Conservation (phyloP, 2,113 vertebrate genomes). For the Pelecanoides urinatrix region DNA sequence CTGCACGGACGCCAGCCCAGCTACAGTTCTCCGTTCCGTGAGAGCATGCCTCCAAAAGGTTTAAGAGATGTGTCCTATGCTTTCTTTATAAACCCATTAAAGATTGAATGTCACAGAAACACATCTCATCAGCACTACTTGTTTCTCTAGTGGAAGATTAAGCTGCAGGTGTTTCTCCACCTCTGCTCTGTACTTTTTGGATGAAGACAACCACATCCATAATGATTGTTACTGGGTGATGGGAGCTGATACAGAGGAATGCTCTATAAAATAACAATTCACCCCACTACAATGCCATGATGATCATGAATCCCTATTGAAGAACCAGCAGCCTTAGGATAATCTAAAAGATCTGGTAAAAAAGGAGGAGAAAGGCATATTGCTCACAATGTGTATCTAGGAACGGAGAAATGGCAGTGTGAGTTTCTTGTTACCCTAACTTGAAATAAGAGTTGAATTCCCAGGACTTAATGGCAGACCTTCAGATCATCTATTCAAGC, state of each 20-base stretch:
- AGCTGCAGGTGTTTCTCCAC: neutral
- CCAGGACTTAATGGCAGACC: neutral
- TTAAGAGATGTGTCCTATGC: neutral
- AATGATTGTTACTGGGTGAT: neutral
- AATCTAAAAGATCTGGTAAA: neutral
- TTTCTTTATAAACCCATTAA: neutral
- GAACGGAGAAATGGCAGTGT: neutral
- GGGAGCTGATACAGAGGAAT: neutral
- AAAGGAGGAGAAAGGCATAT: neutral
- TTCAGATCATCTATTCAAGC: neutral
- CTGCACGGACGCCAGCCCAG: neutral
- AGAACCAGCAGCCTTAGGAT: neutral
- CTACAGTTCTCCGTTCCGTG: neutral
- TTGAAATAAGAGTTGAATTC: neutral
- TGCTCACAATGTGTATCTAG: neutral
- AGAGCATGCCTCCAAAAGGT: accelerated
- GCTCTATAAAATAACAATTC: neutral
- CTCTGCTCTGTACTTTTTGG: neutral
- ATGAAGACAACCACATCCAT: neutral
- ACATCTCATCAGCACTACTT: neutral
- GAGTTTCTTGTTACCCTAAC: neutral
- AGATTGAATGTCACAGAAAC: neutral
- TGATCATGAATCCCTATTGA: neutral
- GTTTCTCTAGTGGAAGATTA: neutral
- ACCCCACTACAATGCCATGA: neutral